These are phyloP conservation scores for Smittia aterrima DNA, from an alignment of 2,888 invertebrate species.

Conservation along the genomic window DNA sequence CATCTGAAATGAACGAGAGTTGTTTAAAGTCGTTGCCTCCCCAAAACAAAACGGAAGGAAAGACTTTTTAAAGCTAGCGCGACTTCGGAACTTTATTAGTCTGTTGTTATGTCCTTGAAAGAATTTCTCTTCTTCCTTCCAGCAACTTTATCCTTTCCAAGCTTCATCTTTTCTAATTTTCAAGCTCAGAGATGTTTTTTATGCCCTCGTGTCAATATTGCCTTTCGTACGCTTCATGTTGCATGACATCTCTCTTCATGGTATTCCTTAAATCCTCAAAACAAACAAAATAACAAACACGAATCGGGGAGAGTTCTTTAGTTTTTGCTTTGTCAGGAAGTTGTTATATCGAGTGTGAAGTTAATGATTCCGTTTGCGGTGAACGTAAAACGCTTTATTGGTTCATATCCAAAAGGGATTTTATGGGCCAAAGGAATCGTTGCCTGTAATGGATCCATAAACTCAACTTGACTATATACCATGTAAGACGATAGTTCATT, in stretches of 20 bases:
- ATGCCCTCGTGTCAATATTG: background rate
- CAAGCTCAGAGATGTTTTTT: background rate
- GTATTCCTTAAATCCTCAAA: background rate
- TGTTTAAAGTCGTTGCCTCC: too few relatives aligned
- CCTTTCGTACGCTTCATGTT: background rate
- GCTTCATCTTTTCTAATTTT: background rate
- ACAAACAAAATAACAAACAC: background rate
- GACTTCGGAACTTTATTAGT: background rate
- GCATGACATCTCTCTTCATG: slow-evolving; percentile 15
- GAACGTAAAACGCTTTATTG: background rate
- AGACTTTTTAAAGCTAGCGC: background rate
- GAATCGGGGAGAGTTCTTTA: background rate
- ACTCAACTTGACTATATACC: background rate
- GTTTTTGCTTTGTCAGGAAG: background rate
- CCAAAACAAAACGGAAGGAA: background rate
- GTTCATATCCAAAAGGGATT: background rate
- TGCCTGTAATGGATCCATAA: background rate
- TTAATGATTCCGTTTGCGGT: background rate
- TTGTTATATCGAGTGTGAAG: background rate
- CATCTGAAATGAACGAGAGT: background rate
- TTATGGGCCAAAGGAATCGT: background rate
- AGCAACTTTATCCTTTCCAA: background rate
- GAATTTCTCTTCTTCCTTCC: background rate
- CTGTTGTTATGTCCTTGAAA: background rate
- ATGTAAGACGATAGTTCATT: background rate